Base-by-base conservation (phyloP, 1,140 invertebrate species). In the Pinna nobilis region DNA sequence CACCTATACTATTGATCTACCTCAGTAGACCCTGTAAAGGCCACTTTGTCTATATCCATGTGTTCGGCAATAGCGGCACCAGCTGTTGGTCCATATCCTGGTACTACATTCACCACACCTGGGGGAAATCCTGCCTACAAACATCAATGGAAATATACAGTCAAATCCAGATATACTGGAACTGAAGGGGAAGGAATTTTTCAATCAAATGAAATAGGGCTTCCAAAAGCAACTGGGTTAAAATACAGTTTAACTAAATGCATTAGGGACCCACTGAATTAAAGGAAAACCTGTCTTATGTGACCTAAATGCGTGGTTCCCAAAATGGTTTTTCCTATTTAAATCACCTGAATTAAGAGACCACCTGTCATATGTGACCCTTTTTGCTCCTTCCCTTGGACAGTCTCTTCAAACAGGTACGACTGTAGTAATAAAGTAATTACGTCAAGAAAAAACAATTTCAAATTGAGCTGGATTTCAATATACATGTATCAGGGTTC, bases 51-150 rank as follows among this genome's bases (percentile, higher is more conserved):
- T 50, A 97, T 92, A 80, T 94, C 91, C 7, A 89, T 90, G 88
- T 97, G 95, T 47, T 91, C 84, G 7, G 93, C 89, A 28, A 98
- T 91, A 28, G 95, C 94, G 30, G 92, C 93, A 39, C 96, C 96
- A 25, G 95, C 94, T 1, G 94, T 94, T 3, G 93, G 93, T 1
- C 96, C 97, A 87, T 92, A 95, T 0, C 96, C 95, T 41, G 94
- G 92, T 3, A 97, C 88, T 23, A 97, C 91, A 85, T 96, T 97
- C 5, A 97, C 90, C 0, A 97, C 95, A 53, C 96, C 96, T 59
- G 80, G 74, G 0, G 96, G 96, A 85, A 97, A 95, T 28, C 96
- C 96, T 49, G 95, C 92, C 85, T 90, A 64, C 33, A 63, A 33
- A 59, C 13, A 50, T 18, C 15, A 53, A 23, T 18, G 20, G 2